Percentiles rank a stretch among this genome's conserved stretches.
These are phyloP conservation scores for Colius striatus DNA, from an alignment of 2,113 vertebrate species.

Conservation along the genomic window DNA sequence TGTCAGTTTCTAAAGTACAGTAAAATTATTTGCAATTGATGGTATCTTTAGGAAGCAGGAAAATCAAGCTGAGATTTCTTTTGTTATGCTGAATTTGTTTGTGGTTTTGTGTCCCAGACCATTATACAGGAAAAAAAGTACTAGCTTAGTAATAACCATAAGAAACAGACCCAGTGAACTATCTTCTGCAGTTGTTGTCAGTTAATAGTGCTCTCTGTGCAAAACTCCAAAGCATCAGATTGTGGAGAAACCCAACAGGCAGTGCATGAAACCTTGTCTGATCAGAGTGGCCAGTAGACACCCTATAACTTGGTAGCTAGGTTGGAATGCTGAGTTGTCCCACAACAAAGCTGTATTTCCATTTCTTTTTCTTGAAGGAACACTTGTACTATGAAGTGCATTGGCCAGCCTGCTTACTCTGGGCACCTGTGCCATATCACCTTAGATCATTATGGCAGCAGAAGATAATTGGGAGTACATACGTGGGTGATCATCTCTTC, in stretches of 20 bases:
- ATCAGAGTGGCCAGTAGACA: not conserved
- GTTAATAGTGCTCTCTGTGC: not conserved
- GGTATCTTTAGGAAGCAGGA: not conserved
- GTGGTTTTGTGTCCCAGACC: not conserved
- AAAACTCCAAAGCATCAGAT: not conserved
- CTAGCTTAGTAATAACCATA: not conserved
- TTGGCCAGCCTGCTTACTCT: not conserved
- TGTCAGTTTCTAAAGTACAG: not conserved
- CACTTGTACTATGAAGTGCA: not conserved
- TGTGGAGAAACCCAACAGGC: not conserved
- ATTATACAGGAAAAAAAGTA: not conserved
- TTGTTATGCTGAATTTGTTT: not conserved
- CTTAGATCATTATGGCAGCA: no score
- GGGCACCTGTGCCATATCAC: not conserved
- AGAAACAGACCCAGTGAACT: not conserved
- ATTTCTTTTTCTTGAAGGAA: not conserved
- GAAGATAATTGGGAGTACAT: not conserved
- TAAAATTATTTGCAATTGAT: not conserved
- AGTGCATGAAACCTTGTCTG: not conserved
- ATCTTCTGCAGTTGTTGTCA: not conserved
- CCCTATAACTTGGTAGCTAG: not conserved
- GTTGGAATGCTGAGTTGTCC: not conserved
- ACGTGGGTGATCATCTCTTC: not conserved
- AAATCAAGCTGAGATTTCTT: not conserved
- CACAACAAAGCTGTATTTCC: not conserved